Evolutionary conservation across 2,113 vertebrate genomes (phyloP).

Genomic region (Acrocephalus kingi): DNA sequence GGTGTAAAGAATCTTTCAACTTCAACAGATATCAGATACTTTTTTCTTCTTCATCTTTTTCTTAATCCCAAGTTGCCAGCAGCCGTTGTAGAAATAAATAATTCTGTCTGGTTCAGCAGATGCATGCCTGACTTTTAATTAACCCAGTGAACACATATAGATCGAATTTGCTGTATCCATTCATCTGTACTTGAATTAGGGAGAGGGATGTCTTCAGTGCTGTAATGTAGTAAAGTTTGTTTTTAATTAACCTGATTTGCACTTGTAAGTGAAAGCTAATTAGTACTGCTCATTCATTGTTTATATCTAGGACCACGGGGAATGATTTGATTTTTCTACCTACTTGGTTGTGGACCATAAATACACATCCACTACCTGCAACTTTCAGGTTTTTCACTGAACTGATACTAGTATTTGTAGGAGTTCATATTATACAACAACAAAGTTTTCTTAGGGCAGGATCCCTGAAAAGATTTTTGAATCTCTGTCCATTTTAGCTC

Average conservation of each 20-base stretch:
- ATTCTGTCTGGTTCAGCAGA: constrained; percentile 2
- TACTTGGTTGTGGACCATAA: neutral
- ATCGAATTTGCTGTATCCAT: constrained; percentile 40
- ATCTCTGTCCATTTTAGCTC: neutral
- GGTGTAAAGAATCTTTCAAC: neutral
- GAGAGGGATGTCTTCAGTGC: neutral
- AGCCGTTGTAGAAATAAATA: constrained; percentile 34
- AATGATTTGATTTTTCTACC: neutral
- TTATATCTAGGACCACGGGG: neutral
- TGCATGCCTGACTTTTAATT: constrained; percentile 49
- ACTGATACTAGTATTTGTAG: neutral
- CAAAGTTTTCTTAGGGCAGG: neutral
- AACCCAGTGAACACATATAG: neutral
- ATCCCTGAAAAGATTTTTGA: neutral
- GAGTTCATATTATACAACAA: neutral
- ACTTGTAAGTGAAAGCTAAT: constrained; percentile 30
- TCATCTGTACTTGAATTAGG: constrained; percentile 45
- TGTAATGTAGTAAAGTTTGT: constrained; percentile 24
- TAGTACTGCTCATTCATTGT: constrained; percentile 1
- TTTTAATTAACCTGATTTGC: constrained; percentile 64
- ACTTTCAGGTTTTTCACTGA: neutral
- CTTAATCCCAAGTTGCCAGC: neutral
- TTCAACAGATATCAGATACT: neutral
- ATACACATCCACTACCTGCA: neutral
- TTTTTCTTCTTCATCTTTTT: neutral